Evolutionary conservation across 2,113 vertebrate genomes (phyloP).

Genomic region (Rhabdomys dilectus): DNA sequence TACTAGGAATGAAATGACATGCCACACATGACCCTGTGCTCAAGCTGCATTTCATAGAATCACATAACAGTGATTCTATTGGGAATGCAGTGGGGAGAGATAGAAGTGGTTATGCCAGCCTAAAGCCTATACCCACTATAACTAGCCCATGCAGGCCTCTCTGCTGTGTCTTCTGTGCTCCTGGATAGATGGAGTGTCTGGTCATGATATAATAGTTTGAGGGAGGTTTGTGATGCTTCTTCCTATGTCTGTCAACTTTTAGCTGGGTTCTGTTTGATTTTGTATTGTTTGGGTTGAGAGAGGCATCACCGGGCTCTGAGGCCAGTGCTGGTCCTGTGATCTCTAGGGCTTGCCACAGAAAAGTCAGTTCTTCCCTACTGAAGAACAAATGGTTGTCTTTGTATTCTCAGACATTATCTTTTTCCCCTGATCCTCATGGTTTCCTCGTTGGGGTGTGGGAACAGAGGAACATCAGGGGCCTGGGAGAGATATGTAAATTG

Average conservation of each 20-base stretch:
- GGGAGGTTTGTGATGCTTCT: background rate
- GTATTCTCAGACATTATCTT: background rate
- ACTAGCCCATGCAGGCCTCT: background rate
- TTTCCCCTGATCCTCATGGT: background rate
- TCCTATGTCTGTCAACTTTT: background rate
- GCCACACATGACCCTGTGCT: background rate
- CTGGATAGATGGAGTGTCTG: background rate
- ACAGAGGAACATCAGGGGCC: background rate
- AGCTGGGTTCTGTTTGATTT: background rate
- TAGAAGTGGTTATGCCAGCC: background rate
- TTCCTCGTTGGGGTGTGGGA: background rate
- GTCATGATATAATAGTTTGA: background rate
- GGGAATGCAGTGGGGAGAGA: background rate
- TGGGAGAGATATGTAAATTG: background rate
- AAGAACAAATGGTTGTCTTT: background rate
- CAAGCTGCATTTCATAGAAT: background rate
- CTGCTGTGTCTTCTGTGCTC: background rate
- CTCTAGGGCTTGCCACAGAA: background rate
- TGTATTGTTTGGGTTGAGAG: background rate
- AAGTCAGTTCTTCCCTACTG: background rate
- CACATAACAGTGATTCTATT: background rate
- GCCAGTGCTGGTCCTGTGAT: background rate
- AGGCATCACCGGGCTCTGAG: background rate
- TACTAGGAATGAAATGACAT: background rate
- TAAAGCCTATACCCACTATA: background rate